Evolutionary conservation across 2,797 vertebrate species (phyloP).

Genomic region (Gila robusta): DNA sequence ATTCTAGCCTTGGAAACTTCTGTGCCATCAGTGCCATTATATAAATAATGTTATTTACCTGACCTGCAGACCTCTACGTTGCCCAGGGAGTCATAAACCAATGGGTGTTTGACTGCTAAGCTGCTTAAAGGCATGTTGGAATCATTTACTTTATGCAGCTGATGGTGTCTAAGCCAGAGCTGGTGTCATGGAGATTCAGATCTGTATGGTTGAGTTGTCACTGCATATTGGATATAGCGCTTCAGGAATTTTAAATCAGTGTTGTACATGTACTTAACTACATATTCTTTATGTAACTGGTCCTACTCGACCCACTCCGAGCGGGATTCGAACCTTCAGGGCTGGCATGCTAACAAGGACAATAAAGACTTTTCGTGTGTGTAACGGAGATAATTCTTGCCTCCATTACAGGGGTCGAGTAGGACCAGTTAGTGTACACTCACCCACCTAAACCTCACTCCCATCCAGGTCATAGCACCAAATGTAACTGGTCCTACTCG

Average conservation of each 20-base stretch:
- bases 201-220: neutral
- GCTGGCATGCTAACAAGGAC: too few species aligned
- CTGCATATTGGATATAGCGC: neutral
- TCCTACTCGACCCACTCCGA: neutral
- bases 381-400: too few species aligned
- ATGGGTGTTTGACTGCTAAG: slow-evolving; percentile 35
- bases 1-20: neutral
- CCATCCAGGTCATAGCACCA: too few species aligned
- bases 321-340: neutral
- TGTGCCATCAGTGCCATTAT: slow-evolving; percentile 4
- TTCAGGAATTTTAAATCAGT: neutral
- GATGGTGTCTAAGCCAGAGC: neutral
- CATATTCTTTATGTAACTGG: neutral
- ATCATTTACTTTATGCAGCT: slow-evolving; percentile 13
- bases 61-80: slow-evolving; percentile 9
- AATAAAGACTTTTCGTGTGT: too few species aligned
- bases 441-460: neutral
- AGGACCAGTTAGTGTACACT: too few species aligned
- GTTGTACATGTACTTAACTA: neutral
- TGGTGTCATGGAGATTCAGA: slow-evolving; percentile 14
- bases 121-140: slow-evolving; percentile 16
- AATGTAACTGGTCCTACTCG: too few species aligned
- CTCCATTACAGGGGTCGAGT: too few species aligned
- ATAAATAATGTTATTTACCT: slow-evolving; percentile 40
- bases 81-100: slow-evolving; percentile 33